Evolutionary conservation across 92 coral and sea anemone species (phyloP), one percentile per base, ranked within the genome.

Genomic region (Anthopleura xanthogrammica): DNA sequence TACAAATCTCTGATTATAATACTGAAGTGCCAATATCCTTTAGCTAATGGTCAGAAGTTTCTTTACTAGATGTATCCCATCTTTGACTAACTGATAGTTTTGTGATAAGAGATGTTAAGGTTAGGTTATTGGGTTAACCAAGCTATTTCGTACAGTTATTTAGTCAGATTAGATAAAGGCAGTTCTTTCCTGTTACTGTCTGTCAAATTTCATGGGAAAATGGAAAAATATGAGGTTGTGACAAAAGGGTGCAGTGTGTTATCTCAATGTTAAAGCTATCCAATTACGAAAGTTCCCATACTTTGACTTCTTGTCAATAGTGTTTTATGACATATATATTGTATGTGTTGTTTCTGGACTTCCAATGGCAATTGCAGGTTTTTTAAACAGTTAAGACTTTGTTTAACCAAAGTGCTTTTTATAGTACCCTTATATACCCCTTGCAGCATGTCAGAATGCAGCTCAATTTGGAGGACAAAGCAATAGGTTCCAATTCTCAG

Each of bases 131-230:
- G 74, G 74, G 19, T 68, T 68, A 68, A 68, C 74, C 74, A 68
- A 68, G 36, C 11, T 23, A 68, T 68, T 23, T 68, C 17, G 36
- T 68, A 36, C 41, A 68, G 74, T 29, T 23, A 22, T 62, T n/a
- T 5, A 68, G 46, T 36, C 16, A 12, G 74, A 68, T 68, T 68
- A 68, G 74, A 68, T 68, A 68, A 68, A 68, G 74, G 16, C 74
- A 68, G 74, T 23, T 36, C 41, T 68, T 68, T 68, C 74, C 74
- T 68, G 74, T 68, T 68, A 36, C 74, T 68, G 74, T 68, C 74
- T 68, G 17, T 68, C 42, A 68, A 10, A 68, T 68, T 68, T 9
- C 74, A 36, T 68, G 46, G 17, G 74, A 68, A 68, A 68, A 62
- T 62, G 29, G 10, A 22, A 62, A 62, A 62, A 0, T 14, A 68